Evolutionary conservation across 2,888 invertebrate species (phyloP), one percentile per base, ranked within the genome.

Genomic region (Tiliacea citrago): DNA sequence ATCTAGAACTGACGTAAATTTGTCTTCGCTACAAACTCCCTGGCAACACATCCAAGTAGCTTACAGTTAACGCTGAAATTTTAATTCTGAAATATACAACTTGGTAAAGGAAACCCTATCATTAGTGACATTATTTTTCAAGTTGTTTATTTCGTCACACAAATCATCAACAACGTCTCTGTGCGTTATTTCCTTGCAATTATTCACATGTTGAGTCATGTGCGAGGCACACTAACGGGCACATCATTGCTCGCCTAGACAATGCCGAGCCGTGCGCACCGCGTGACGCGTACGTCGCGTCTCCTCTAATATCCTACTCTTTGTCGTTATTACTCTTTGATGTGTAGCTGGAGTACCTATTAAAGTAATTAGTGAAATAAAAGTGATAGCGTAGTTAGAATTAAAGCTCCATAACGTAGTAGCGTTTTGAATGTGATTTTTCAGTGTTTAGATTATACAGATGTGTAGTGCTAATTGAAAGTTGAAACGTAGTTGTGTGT

Each of bases 151-250:
- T 51, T 63, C 16, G 53, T 45, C 47, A 39, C 9, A 60, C 35
- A 45, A 58, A 62, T 63, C n/a, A 75, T 57, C 53, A 58, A 42
- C 53, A 53, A 55, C 35, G 49, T 53, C 16, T 51, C 21, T 18
- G 49, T 42, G 16, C 58, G 67, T n/a, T 73, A 8, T 70, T 75
- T 72, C 67, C 79, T 73, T 16, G 58, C 69, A 67, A 68, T 77
- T 65, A 71, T 75, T 53, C 72, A 57, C 75, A 75, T 65, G 83
- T 82, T 83, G 82, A 82, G 73, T 82, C 83, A 83, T 83, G 77
- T 72, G 67, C 39, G 58, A 3, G 42, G 24, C 42, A 67, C 75
- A 58, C 82, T 84, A 77, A 73, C 77, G 51, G 53, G 12, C 79
- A 55, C 79, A 74, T 57, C 67, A 49, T 70, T 58, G 61, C 75